phyloP scores from a whole-genome alignment of 2,888 invertebrate genomes.

The Mongoloraphidia duomilia region DNA sequence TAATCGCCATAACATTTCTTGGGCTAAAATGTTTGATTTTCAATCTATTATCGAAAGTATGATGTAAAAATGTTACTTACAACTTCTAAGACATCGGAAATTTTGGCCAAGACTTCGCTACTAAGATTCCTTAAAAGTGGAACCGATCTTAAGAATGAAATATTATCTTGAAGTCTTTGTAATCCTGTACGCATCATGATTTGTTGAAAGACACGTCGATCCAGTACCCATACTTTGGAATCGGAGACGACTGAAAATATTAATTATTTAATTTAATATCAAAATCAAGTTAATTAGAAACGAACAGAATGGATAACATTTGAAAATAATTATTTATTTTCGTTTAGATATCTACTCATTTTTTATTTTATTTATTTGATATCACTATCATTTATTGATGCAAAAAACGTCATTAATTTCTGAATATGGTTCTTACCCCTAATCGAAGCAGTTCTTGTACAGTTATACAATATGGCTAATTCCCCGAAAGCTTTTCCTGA shows the following conservation, averaged over 20 bases:
- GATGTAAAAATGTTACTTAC: slow-evolving; percentile 30
- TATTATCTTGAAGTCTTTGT: slow-evolving; percentile 49
- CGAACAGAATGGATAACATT: too few species aligned
- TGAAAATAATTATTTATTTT: too few species aligned
- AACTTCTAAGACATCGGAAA: slow-evolving; percentile 56
- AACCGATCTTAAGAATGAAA: slow-evolving; percentile 49
- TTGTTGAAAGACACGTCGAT: slow-evolving; percentile 50
- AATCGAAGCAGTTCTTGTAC: slow-evolving; percentile 52
- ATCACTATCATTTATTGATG: too few species aligned
- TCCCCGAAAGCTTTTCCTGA: slow-evolving; percentile 55
- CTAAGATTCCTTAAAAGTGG: slow-evolving; percentile 41
- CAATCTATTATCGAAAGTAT: too few species aligned
- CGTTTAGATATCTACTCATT: too few species aligned
- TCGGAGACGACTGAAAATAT: slow-evolving; percentile 38
- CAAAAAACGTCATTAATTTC: not conserved
- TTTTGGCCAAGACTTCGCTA: slow-evolving; percentile 44
- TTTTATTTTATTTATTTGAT: too few species aligned
- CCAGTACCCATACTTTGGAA: slow-evolving; percentile 53
- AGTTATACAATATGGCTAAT: slow-evolving; percentile 60
- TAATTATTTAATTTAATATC: too few species aligned
- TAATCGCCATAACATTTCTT: too few species aligned
- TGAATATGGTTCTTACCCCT: slow-evolving; percentile 28
- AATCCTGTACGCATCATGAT: slow-evolving; percentile 58
- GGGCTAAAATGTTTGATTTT: too few species aligned
- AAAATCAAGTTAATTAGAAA: too few species aligned